Base-by-base conservation (phyloP, 1,140 invertebrate genomes). In the Neodiprion pinetum region DNA sequence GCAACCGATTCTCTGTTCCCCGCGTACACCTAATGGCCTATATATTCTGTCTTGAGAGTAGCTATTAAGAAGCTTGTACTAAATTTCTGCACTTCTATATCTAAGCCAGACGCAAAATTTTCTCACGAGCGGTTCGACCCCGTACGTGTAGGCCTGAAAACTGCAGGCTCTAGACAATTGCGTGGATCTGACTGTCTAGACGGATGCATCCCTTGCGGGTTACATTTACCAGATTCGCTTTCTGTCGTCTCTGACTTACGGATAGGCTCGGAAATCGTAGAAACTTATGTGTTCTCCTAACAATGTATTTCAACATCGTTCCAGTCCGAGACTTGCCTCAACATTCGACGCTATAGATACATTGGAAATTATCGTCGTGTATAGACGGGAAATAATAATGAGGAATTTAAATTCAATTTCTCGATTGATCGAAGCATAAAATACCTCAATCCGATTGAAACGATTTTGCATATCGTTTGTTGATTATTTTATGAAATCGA, bases 171-270 rank as follows among this genome's bases (percentile, higher is more conserved):
- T 80, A 86, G 82, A 85, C 83, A 84, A 86, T 86, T 83, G 80
- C 80, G 75, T 77, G 78, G 80, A 81, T 85, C 84, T 86, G 84
- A 81, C 72, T 84, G 85, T 86, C 85, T 86, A 86, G 85, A 86
- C 85, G 76, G 67, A 21, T 72, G 72, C 67, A 79, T 82, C 75
- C 80, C 74, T 78, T 72, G 72, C 68, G 5, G 47, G 72, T 77
- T 78, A 79, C 79, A 79, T 82, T 83, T 81, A 78, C 79, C 81
- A 82, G 82, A 82, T 78, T 81, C n/a, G 53, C 53, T 61, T 61
- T 61, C 53, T 61, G 53, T 17, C n/a, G 5, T 61, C 53, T 61
- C 11, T 61, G 28, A 40, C 28, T 40, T 40, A 40, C 28, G 53
- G n/a, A 61, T 5, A 61, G 53, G 53, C 53, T 17, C 4, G n/a